Conservation (phyloP, 1,140 invertebrate genomes). For the Drosophila nasuta region DNA sequence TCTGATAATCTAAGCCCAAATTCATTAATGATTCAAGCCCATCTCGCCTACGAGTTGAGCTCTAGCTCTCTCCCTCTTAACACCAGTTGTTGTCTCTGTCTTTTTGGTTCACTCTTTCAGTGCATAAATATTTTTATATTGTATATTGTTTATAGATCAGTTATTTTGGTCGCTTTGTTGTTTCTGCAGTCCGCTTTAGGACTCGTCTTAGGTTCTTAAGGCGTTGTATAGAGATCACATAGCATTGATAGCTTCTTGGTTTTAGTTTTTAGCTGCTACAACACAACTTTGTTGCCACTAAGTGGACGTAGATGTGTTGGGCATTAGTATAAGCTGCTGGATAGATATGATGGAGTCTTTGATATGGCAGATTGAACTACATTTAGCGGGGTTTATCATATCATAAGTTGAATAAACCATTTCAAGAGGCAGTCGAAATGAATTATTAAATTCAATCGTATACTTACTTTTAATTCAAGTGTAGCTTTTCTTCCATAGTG, state of each 20-base stretch:
- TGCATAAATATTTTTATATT: slow-evolving; percentile 76
- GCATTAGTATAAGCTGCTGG: not conserved
- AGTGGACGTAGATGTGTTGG: slow-evolving; percentile 1
- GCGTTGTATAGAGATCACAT: slow-evolving; percentile 2
- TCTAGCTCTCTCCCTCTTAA: not conserved
- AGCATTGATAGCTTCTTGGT: slow-evolving; percentile 11
- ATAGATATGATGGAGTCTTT: not conserved
- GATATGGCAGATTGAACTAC: too few species aligned
- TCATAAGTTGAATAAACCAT: too few species aligned
- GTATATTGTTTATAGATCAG: slow-evolving; percentile 57
- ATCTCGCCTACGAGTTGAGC: slow-evolving; percentile 45
- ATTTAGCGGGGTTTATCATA: too few species aligned
- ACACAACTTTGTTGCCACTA: slow-evolving; percentile 2
- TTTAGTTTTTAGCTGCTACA: slow-evolving; percentile 12
- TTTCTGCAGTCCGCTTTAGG: slow-evolving; percentile 52
- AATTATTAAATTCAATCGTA: too few species aligned
- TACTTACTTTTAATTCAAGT: too few species aligned
- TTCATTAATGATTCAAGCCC: slow-evolving; percentile 79
- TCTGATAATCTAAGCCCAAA: slow-evolving; percentile 49
- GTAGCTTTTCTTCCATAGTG: too few species aligned
- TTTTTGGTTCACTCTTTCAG: slow-evolving; percentile 20
- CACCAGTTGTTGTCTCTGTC: not conserved
- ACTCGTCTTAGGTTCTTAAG: slow-evolving; percentile 32
- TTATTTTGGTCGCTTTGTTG: slow-evolving; percentile 53
- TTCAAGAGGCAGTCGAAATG: too few species aligned